phyloP scores from a whole-genome alignment of 2,888 invertebrate species.

The Synergus itoensis region DNA sequence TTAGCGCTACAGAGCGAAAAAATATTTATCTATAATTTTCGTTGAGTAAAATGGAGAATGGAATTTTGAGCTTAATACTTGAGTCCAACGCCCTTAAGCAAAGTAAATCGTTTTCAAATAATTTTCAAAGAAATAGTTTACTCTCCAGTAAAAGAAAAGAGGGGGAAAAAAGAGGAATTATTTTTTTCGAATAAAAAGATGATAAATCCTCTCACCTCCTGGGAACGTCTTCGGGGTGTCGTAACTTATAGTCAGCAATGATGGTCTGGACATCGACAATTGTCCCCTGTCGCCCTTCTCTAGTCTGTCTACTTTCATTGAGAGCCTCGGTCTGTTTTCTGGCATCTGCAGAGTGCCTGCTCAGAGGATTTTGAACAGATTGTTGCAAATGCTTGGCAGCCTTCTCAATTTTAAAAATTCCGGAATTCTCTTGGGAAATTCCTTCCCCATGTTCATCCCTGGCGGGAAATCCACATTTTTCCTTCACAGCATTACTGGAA shows the following conservation, averaged over 20 bases:
- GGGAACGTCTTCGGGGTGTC: conserved; percentile 87
- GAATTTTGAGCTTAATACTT: no score
- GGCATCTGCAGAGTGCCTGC: conserved; percentile 54
- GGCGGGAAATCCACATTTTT: conserved; percentile 50
- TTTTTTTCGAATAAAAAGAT: neutral
- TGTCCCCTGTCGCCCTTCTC: conserved; percentile 86
- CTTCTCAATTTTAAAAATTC: conserved; percentile 65
- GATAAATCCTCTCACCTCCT: conserved; percentile 76
- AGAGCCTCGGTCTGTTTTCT: conserved; percentile 60
- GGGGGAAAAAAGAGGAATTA: no score
- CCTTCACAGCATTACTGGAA: conserved; percentile 39
- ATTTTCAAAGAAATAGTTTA: no score
- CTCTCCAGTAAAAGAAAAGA: no score
- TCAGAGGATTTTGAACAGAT: conserved; percentile 58
- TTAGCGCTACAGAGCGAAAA: no score
- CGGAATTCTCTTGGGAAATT: conserved; percentile 58
- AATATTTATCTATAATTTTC: no score
- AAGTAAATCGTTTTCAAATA: no score
- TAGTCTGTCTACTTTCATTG: conserved; percentile 81
- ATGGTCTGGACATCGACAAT: conserved; percentile 91
- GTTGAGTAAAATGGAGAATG: no score
- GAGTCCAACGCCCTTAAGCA: no score
- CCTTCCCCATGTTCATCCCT: conserved; percentile 60
- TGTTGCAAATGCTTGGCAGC: conserved; percentile 65
- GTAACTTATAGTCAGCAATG: conserved; percentile 88